Evolutionary conservation across 2,888 invertebrate species (phyloP).

Genomic region (Panopea generosa): DNA sequence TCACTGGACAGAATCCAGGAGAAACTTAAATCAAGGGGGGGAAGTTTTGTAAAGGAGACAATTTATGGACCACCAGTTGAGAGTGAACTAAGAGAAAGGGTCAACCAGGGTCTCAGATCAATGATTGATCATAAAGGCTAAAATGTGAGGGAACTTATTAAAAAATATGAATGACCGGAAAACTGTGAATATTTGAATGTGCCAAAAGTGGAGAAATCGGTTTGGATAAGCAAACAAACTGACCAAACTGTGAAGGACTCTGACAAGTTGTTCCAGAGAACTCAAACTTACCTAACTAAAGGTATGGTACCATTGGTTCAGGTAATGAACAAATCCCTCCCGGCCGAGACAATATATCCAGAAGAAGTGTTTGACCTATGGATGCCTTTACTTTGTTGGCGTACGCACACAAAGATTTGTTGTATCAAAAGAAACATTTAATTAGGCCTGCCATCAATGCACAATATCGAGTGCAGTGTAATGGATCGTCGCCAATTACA

Average conservation of each 20-base stretch:
- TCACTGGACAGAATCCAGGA: too few species aligned
- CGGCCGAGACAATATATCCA: neutral
- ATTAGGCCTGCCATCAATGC: neutral
- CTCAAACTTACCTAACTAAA: constrained; percentile 17
- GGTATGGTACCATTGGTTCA: constrained; percentile 20
- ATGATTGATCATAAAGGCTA: constrained; percentile 5
- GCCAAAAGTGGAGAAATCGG: constrained; percentile 12
- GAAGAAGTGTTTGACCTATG: constrained; percentile 10
- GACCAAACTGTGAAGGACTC: neutral
- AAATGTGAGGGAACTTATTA: constrained; percentile 1
- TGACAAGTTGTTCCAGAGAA: constrained; percentile 16
- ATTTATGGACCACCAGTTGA: neutral
- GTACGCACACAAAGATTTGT: constrained; percentile 7
- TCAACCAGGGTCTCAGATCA: constrained; percentile 5
- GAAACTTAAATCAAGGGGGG: neutral
- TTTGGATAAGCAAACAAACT: constrained; percentile 4
- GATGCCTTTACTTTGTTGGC: constrained; percentile 12
- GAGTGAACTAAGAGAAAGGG: neutral
- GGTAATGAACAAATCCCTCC: constrained; percentile 18
- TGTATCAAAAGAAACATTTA: neutral
- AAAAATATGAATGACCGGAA: constrained; percentile 11
- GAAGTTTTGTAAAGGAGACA: neutral
- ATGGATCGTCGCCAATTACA: neutral
- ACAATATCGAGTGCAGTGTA: neutral
- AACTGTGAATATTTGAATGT: constrained; percentile 23